Base-by-base conservation (phyloP, 1,140 invertebrate genomes). In the Scaptomyza graminum region DNA sequence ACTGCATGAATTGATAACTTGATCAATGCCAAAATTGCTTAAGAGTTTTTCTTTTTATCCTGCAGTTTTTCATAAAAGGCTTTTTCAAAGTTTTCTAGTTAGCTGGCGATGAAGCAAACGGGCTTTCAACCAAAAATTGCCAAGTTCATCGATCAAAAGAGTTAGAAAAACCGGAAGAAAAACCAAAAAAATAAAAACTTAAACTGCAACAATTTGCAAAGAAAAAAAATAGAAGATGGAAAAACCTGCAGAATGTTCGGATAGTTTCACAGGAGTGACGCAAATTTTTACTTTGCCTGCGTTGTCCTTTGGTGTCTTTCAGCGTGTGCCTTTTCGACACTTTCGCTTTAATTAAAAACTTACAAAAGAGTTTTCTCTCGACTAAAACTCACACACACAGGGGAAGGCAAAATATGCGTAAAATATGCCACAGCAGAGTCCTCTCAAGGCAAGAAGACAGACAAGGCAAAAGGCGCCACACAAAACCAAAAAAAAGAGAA, bases 301-400 rank as follows among this genome's bases (percentile, higher is more conserved):
- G 13, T 18, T 37, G 39, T 44, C 49, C 22, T 66, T 47, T 62
- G 39, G 41, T 59, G 25, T 63, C 49, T 49, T 39, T 62, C 66
- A 73, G 72, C 77, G 60, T 78, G 81, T 78, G 81, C 70, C 78
- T 75, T 71, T 74, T 87, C 79, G 71, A 87, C 82, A 87, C 82
- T 87, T 87, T 87, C 75, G 82, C 82, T 81, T 87, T 87, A 82
- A 87, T 88, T 87, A 88, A 87, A 87, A 87, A 88, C 83, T 82
- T 88, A 76, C 60, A 72, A 75, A 80, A 84, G 63, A 85, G 59
- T 54, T 67, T 55, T 39, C 60, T 31, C 34, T 15, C 57, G 37
- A 39, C 43, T 52, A 47, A 57, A 49, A 31, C 28, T 31, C 63
- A 61, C 51, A 49, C 51, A 49, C 52, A 64, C 51, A 34, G 56